These are phyloP conservation scores for Helicoverpa zea DNA, from an alignment of 1,140 invertebrate species.

Conservation along the genomic window DNA sequence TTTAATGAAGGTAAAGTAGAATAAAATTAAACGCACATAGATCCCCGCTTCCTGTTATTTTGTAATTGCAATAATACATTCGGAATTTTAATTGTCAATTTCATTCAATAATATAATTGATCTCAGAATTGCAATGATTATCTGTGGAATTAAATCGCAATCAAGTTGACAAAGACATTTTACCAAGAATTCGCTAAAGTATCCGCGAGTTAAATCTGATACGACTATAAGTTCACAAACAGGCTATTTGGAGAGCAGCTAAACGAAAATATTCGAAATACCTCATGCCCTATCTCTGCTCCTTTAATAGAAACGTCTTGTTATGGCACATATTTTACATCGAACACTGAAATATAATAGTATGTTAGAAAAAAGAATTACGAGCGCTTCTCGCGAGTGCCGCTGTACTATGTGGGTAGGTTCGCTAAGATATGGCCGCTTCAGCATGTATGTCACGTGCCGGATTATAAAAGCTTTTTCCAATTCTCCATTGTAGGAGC, in stretches of 20 bases:
- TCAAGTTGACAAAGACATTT: conserved; percentile 20
- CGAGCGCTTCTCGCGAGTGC: conserved; percentile 36
- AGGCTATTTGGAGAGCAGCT: neutral
- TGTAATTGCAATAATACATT: too few species aligned
- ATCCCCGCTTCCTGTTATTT: too few species aligned
- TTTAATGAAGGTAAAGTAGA: too few species aligned
- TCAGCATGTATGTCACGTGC: conserved; percentile 82
- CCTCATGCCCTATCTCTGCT: neutral
- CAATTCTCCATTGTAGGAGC: conserved; percentile 84
- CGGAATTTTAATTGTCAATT: too few species aligned
- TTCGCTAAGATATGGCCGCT: conserved; percentile 62
- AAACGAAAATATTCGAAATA: neutral
- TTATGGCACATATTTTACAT: conserved; percentile 43
- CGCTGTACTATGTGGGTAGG: conserved; percentile 37
- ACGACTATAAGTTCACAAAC: conserved; percentile 27
- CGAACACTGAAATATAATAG: conserved; percentile 46
- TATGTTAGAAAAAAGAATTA: conserved; percentile 54
- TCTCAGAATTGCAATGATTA: neutral
- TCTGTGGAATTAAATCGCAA: neutral
- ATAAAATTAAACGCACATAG: too few species aligned
- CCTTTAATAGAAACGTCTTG: conserved; percentile 30
- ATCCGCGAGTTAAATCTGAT: neutral
- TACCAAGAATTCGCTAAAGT: conserved; percentile 4
- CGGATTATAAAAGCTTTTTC: conserved; percentile 87
- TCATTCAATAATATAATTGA: too few species aligned